These are phyloP conservation scores for Chloroceryle amazona DNA, from an alignment of 2,797 vertebrate species.

Conservation along the genomic window DNA sequence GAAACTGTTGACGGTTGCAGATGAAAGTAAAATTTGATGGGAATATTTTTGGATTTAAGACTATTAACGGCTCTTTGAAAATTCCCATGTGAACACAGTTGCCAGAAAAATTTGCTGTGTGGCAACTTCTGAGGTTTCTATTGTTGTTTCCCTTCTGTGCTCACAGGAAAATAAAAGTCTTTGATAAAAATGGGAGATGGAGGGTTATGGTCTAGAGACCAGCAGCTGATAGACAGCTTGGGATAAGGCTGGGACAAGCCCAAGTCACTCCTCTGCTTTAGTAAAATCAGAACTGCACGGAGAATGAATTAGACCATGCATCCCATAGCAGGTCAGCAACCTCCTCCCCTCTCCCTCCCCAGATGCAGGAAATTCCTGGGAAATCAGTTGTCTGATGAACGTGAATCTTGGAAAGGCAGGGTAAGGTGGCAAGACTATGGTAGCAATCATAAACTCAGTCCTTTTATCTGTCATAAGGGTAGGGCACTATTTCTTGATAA, in stretches of 20 bases:
- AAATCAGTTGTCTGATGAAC: not conserved
- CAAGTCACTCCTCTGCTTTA: not conserved
- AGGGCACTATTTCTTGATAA: not conserved
- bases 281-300: not conserved
- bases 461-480: not conserved
- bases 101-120: constrained; percentile 43
- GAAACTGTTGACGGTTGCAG: not conserved
- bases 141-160: not conserved
- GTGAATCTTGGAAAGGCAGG: not conserved
- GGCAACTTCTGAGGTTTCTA: constrained; percentile 55
- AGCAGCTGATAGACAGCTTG: not conserved
- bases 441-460: not conserved
- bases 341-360: not conserved
- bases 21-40: constrained; percentile 12
- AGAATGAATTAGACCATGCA: not conserved
- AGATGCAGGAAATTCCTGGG: not conserved
- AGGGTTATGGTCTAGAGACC: not conserved
- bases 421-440: not conserved
- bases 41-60: constrained; percentile 39
- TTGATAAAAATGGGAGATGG: not conserved
- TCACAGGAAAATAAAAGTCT: constrained; percentile 5
- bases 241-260: not conserved
- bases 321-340: not conserved
- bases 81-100: constrained; percentile 22
- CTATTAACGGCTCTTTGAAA: constrained; percentile 38